Evolutionary conservation across 2,113 vertebrate species (phyloP), one percentile per base, ranked within the genome.

Genomic region (Xyliphius kryptos): DNA sequence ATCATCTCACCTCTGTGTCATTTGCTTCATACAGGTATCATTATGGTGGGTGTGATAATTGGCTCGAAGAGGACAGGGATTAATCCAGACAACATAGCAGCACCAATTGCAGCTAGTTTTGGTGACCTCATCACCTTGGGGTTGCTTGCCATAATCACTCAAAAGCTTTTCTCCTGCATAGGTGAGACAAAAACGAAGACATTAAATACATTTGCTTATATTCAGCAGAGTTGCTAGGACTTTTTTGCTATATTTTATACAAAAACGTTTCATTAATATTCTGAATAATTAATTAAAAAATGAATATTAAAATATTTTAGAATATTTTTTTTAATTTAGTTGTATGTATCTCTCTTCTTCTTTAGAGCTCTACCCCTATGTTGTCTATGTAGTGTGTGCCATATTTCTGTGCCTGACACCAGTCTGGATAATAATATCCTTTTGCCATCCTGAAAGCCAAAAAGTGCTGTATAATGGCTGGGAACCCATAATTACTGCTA

Each of bases 41-140:
- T 95, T 64, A 97, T 94, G 91, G 88, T 95, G 16, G 91, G 82
- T 0, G 86, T 98, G 47, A 92, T 99, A 66, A 69, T 92, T 0
- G 88, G 87, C 22, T 90, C 91, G 26, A 91, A 89, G 61, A 88
- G 85, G 64, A 43, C 93, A 6, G 88, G 94, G 41, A 81, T 99
- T 69, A 98, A 98, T 76, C 96, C 96, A 5, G 96, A 99, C 80
- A 99, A 99, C 13, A 84, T 99, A 0, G 94, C 94, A 55, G 97
- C 94, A 3, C 95, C 94, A 12, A 88, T 98, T 47, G 96, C 96
- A 2, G 93, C 94, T 10, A 94, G 93, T 80, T 92, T 98, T 41
- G 96, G 95, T 46, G 96, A 98, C 77, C 77, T 98, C 66, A 88
- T 95, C 77, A 95, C 94, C 1, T 79, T 98, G 19, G 89, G 91